Base-by-base conservation (phyloP, 1,140 invertebrate genomes). In the Brachionus rotundiformis region DNA sequence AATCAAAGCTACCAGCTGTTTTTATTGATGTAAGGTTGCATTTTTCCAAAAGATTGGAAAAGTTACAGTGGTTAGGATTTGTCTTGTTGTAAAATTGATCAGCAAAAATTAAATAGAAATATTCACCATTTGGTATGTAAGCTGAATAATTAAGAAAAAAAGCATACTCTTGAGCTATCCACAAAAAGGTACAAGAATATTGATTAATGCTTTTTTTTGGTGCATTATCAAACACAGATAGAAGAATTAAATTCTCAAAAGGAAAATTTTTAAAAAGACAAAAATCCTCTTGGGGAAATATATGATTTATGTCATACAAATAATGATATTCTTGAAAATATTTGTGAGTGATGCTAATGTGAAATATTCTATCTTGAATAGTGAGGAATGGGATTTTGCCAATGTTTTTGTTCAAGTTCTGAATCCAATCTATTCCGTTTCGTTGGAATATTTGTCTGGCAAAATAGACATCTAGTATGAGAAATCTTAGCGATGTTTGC, bases 241-340 rank as follows among this genome's bases (percentile, higher is more conserved):
- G 16, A 13, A 49, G 47, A 49, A 49, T 19, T 49, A 49, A 49
- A 7, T 19, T 49, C 3, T 49, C n/a, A 49, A 49, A 49, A 5
- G 47, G 47, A 49, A 49, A 49, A 49, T 49, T 49, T 49, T 49
- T 49, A n/a, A n/a, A n/a, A n/a, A n/a, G n/a, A n/a, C n/a, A n/a
- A n/a, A n/a, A n/a, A n/a, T n/a, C n/a, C n/a, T 19, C 23, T 6
- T 19, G 13, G 6, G 49, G 49, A 13, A 54, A 54, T 19, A 54
- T 13, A 54, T 54, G 49, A 16, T 54, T 54, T 16, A 54, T 4
- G 19, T 54, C 49, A 19, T n/a, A 25, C 23, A 54, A 54, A 54
- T 19, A 54, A 54, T 54, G 19, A 7, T 54, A 54, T 6, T 54
- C 49, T 54, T 54, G 49, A 54, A n/a, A 54, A 54, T n/a, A 54